Base-by-base conservation (phyloP, 1,140 invertebrate species). In the Streblospio benedicti region DNA sequence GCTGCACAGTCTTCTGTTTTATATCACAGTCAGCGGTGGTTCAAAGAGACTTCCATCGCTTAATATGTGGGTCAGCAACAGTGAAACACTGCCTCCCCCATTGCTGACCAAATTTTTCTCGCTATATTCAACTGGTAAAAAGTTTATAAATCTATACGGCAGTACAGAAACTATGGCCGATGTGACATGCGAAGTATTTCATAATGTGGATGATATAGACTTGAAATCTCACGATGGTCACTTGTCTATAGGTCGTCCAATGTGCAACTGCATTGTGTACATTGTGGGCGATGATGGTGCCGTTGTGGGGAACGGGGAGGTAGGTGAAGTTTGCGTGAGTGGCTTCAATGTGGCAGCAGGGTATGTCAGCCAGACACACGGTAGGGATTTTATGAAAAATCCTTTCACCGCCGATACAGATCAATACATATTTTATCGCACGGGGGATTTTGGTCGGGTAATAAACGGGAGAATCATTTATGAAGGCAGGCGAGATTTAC, bases 141-240 rank as follows among this genome's bases (percentile, higher is more conserved):
- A 59, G 16, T 71, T 92, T 6, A 88, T 85, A 49, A 93, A 93
- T 69, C 91, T 91, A 71, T 93, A 92, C 66, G 90, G 90, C 0
- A 91, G 89, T 62, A 92, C 90, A 0, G 90, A 93, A 75, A 84
- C 89, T 12, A 88, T 88, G 86, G 87, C 86, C 0, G 88, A 90
- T 69, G 87, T 90, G 2, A 88, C 87, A 0, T 88, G 82, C 66
- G 81, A 85, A 53, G 65, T 81, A 1, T 75, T 86, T 12, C 71
- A 62, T 1, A 71, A 70, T 6, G 18, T 58, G 25, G 73, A 79
- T 1, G 84, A 91, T 60, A 67, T 89, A 30, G 76, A 83, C 28
- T 66, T 80, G 33, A 77, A 83, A 18, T 80, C 62, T 16, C 25
- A 65, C 28, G 66, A 71, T 25, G 60, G 84, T 4, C 87, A 85